phyloP scores from a whole-genome alignment of 2,113 vertebrate species.

The Ciconia stormi region DNA sequence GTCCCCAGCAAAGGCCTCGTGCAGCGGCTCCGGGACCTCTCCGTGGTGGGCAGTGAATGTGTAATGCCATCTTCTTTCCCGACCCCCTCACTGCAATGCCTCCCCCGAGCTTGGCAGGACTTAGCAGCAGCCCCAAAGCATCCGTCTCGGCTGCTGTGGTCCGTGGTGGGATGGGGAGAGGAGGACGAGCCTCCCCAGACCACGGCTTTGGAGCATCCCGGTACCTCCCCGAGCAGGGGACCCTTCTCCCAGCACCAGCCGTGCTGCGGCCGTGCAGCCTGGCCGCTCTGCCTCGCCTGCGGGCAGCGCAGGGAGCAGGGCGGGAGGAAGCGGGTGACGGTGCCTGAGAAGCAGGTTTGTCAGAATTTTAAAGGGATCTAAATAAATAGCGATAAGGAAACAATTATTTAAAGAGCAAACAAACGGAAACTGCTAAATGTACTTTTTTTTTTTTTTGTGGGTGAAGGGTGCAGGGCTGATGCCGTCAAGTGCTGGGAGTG shows the following conservation, averaged over 20 bases:
- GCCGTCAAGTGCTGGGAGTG: rapidly evolving
- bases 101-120: neutral
- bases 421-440: slow-evolving; percentile 40
- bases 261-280: neutral
- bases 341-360: slow-evolving; percentile 67
- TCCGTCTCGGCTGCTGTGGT: neutral
- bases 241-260: neutral
- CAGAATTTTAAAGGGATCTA: slow-evolving; percentile 61
- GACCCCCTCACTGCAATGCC: too few species aligned
- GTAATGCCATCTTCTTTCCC: neutral
- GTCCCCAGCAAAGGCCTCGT: rapidly evolving
- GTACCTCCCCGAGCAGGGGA: neutral
- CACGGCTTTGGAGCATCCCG: neutral
- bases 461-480: neutral
- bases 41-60: rapidly evolving
- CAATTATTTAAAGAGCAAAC: slow-evolving; percentile 70
- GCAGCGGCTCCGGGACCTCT: neutral
- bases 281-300: neutral
- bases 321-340: neutral
- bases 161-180: rapidly evolving
- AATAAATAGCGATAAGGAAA: slow-evolving; percentile 64
- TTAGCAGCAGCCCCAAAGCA: neutral
- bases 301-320: neutral
- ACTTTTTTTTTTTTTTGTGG: neutral
- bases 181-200: neutral